These are phyloP conservation scores for Drosophila ogumai DNA, from an alignment of 1,140 invertebrate genomes.

Conservation along the genomic window DNA sequence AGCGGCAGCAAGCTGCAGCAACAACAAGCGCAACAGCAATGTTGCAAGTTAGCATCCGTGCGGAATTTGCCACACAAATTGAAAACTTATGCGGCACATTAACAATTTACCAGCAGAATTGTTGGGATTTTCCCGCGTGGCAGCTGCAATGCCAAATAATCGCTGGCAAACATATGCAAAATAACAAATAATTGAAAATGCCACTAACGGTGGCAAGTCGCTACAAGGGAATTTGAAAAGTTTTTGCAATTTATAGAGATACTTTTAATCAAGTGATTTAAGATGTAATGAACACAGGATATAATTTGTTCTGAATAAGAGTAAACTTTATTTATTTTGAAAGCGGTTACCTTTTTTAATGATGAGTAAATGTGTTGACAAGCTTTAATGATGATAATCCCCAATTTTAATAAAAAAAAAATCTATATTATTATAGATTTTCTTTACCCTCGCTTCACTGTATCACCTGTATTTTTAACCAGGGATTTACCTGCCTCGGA, in stretches of 20 bases:
- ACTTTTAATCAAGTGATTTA: no score
- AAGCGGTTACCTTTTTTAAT: background rate
- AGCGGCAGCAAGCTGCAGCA: constrained; percentile 28
- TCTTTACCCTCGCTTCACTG: background rate
- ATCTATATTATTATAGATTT: background rate
- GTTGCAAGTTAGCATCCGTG: constrained; percentile 55
- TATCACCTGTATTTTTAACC: background rate
- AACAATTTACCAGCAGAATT: constrained; percentile 78
- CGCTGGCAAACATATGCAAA: constrained; percentile 53
- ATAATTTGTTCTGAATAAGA: background rate
- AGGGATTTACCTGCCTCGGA: constrained; percentile 11
- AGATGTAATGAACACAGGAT: no score
- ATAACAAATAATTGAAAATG: constrained; percentile 60
- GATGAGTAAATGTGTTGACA: background rate
- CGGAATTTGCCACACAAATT: constrained; percentile 77
- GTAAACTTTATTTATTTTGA: background rate
- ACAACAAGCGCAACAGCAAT: constrained; percentile 18
- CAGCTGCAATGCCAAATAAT: constrained; percentile 70
- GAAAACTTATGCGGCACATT: constrained; percentile 78
- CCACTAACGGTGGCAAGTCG: constrained; percentile 28
- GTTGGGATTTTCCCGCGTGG: constrained; percentile 67
- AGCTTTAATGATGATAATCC: background rate
- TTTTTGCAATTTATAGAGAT: background rate
- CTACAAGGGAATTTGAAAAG: background rate
- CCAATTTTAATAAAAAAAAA: background rate